A percentile compares a stretch with the other conserved stretches of the same genome.
These are phyloP conservation scores for Magallana ariakensis DNA, from an alignment of 1,140 invertebrate species.

Conservation along the genomic window DNA sequence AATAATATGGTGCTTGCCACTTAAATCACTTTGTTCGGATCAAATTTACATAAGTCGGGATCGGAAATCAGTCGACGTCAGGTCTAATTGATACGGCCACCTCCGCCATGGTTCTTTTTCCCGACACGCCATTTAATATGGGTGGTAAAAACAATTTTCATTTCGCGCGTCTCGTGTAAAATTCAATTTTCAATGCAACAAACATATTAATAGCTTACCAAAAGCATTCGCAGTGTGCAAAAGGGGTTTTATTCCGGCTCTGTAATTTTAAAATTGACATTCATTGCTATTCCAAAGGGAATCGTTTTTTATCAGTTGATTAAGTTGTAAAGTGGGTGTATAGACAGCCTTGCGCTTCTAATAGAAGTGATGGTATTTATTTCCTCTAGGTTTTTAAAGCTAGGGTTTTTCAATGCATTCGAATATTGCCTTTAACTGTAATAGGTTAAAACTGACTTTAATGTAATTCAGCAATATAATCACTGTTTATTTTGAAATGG, in stretches of 20 bases:
- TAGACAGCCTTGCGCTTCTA: not conserved
- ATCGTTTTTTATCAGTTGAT: not conserved
- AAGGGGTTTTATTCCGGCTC: not conserved
- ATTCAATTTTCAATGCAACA: slow-evolving; percentile 33
- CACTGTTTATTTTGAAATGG: no score
- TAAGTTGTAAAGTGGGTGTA: not conserved
- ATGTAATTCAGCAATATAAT: no score
- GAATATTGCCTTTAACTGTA: no score
- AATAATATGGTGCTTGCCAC: slow-evolving; percentile 38
- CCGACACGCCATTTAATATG: slow-evolving; percentile 28
- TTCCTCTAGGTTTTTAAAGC: no score
- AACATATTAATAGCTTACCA: slow-evolving; percentile 34
- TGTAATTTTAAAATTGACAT: slow-evolving; percentile 23
- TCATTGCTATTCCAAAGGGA: not conserved
- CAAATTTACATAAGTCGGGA: slow-evolving; percentile 38
- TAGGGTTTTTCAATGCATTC: no score
- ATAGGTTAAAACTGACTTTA: no score
- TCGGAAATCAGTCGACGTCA: slow-evolving; percentile 35
- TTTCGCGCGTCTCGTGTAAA: slow-evolving; percentile 12
- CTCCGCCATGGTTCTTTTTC: slow-evolving; percentile 10
- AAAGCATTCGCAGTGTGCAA: not conserved
- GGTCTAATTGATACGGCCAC: slow-evolving; percentile 7
- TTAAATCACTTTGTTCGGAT: slow-evolving; percentile 37
- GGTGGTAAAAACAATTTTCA: slow-evolving; percentile 38
- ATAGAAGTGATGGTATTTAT: no score